Percentiles rank a stretch among this genome's conserved stretches.
Conservation (phyloP, 2,888 invertebrate genomes). For the Empis stercorea region DNA sequence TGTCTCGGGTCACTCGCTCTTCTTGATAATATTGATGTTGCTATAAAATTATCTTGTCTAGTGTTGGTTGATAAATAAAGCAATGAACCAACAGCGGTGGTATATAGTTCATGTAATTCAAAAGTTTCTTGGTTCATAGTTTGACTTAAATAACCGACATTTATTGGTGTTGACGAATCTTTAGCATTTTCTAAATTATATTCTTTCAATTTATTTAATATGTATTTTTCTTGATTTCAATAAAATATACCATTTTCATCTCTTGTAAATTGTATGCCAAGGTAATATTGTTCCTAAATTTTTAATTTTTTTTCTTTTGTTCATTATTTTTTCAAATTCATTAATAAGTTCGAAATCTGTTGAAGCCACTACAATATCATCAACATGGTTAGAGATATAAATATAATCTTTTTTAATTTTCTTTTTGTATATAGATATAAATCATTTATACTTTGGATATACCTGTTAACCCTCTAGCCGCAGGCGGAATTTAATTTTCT, state of each 20-base stretch:
- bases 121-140: not conserved
- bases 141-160: not conserved
- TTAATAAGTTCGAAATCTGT: not conserved
- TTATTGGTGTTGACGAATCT: constrained; percentile 5
- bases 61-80: constrained; percentile 15
- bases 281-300: not conserved
- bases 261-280: not conserved
- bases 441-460: not conserved
- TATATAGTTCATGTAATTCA: constrained; percentile 9
- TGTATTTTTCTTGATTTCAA: constrained; percentile 2
- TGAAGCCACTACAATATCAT: not conserved
- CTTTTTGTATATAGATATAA: not conserved
- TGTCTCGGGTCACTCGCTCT: constrained; percentile 4
- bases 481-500: no score
- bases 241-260: constrained; percentile 1
- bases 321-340: not conserved
- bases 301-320: not conserved
- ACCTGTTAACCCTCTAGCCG: no score
- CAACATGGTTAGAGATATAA: not conserved
- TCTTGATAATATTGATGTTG: constrained; percentile 10
- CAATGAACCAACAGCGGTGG: constrained; percentile 14
- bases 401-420: not conserved
- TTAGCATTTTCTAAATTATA: constrained; percentile 5
- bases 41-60: constrained; percentile 15
- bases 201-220: constrained; percentile 1